A percentile compares a stretch with the other conserved stretches of the same genome.
Conservation (phyloP, 2,113 vertebrate species). For the Vireo altiloquus region DNA sequence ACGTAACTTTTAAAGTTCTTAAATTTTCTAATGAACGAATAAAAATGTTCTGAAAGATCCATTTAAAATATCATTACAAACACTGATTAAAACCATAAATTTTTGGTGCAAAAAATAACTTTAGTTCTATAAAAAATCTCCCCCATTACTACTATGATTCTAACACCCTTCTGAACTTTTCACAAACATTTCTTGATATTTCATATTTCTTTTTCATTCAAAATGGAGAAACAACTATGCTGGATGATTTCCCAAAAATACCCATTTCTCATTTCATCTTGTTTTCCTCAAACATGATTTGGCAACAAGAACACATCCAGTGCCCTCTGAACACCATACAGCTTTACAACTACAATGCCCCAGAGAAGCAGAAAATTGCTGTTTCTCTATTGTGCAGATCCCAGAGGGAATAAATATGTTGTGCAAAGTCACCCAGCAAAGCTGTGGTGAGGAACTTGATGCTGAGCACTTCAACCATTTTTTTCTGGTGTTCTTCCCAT, state of each 20-base stretch:
- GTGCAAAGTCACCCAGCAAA: constrained; percentile 30
- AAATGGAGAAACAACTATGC: background rate
- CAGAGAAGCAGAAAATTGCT: background rate
- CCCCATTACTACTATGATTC: background rate
- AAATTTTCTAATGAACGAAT: background rate
- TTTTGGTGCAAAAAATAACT: background rate
- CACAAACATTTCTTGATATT: background rate
- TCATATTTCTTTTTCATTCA: background rate
- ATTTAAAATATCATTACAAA: background rate
- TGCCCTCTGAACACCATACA: background rate
- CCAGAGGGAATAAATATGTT: constrained; percentile 6
- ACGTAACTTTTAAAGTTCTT: background rate
- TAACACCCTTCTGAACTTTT: background rate
- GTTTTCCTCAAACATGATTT: constrained; percentile 24
- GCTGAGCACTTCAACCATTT: background rate
- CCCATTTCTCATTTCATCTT: background rate
- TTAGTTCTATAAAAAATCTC: background rate
- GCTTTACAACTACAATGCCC: background rate
- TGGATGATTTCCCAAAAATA: background rate
- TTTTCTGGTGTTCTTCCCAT: constrained; percentile 12
- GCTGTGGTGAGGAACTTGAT: background rate
- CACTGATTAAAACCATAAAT: background rate
- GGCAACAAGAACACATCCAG: background rate
- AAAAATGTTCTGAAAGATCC: background rate
- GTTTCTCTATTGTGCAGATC: constrained; percentile 19